Evolutionary conservation across 1,140 invertebrate genomes (phyloP), one percentile per base, ranked within the genome.

Genomic region (Mamestra configurata): DNA sequence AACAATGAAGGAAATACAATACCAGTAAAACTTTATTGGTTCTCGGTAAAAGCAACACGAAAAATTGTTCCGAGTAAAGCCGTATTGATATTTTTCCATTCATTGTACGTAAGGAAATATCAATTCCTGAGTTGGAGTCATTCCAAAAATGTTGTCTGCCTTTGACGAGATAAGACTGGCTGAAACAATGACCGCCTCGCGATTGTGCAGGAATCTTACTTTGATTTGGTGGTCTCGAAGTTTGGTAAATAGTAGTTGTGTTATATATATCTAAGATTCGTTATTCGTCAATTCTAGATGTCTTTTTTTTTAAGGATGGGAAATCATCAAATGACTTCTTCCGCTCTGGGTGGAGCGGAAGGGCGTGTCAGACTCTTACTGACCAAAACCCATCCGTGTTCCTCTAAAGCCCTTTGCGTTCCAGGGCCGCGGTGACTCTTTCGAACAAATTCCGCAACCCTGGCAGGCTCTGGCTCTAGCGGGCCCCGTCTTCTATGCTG

Each of bases 31-130:
- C 57, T 4, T 59, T 59, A 59, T 59, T 59, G 15, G 27, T 31
- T 59, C 57, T 31, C 15, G 57, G 4, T 59, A 59, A 68, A 71
- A 53, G 13, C 27, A 71, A 6, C 46, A 27, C n/a, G 68, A 70
- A 49, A 46, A 53, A 46, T 24, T 4, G 15, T 37, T 20, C 43
- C n/a, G 5, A 49, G 27, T n/a, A 51, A 71, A 71, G 27, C 68
- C 68, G 27, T 71, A 71, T 71, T 71, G 46, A 51, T 71, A 71
- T 71, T 53, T 51, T 71, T 53, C 43, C 68, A 71, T 71, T 53
- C 68, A 51, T 51, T 51, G 68, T 71, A 13, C 27, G 46, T 31
- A 51, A 51, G 46, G 49, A 71, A 71, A 71, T 71, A 71, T 71
- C 68, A 71, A 71, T 71, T 49, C 46, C 15, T 71, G 5, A 35